Evolutionary conservation across 2,797 vertebrate species (phyloP).

Genomic region (Poecilia picta): DNA sequence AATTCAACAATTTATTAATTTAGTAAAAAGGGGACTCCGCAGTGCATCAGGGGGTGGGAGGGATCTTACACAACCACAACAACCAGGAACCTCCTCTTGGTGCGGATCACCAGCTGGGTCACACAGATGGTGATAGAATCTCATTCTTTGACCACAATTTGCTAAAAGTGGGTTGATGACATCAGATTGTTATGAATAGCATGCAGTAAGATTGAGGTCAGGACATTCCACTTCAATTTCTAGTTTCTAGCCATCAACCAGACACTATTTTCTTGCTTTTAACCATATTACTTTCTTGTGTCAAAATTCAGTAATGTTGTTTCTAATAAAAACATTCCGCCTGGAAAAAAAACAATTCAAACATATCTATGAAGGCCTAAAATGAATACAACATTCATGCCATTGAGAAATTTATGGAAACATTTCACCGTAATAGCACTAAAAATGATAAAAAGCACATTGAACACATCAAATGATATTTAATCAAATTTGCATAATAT

Average conservation of each 20-base stretch:
- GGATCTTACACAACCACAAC: background rate
- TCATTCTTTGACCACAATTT: background rate
- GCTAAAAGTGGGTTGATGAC: background rate
- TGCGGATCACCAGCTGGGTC: background rate
- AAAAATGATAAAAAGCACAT: slow-evolving; percentile 8
- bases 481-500: slow-evolving; percentile 87
- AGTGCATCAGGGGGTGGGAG: too few relatives aligned
- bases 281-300: background rate
- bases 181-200: background rate
- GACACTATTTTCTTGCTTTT: background rate
- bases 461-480: slow-evolving; percentile 80
- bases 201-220: background rate
- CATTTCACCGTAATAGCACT: too few relatives aligned
- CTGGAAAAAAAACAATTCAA: too few relatives aligned
- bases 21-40: background rate
- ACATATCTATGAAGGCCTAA: too few relatives aligned
- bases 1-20: background rate
- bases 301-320: background rate
- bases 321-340: background rate
- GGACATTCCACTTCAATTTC: background rate
- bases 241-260: background rate
- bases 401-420: too few relatives aligned
- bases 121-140: background rate
- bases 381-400: too few relatives aligned
- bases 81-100: background rate